Evolutionary conservation across 2,797 vertebrate genomes (phyloP).

Genomic region (Oreochromis mossambicus): DNA sequence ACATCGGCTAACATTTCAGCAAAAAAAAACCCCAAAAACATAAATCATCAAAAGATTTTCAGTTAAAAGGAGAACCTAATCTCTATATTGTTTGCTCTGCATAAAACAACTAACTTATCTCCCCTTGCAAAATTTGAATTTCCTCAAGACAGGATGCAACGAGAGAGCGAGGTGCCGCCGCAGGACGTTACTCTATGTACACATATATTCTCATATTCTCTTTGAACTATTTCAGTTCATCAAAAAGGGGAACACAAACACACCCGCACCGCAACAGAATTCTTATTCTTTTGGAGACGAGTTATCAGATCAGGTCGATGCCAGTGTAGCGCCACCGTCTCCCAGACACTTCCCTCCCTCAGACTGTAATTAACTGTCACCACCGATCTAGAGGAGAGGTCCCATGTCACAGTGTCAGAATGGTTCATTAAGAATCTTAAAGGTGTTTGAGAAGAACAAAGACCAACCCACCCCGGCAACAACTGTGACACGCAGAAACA

Average conservation of each 20-base stretch:
- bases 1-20: neutral
- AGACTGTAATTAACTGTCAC: constrained; percentile 73
- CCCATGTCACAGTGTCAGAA: constrained; percentile 47
- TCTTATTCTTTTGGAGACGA: constrained; percentile 1
- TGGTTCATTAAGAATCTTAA: constrained; percentile 72
- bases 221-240: constrained; percentile 12
- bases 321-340: neutral
- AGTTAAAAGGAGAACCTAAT: neutral
- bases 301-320: constrained; percentile 41
- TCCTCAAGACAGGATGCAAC: neutral
- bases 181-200: neutral
- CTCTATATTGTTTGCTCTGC: neutral
- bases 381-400: constrained; percentile 36
- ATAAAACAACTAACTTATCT: neutral
- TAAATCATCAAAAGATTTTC: neutral
- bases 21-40: neutral
- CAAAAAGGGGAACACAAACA: constrained; percentile 22
- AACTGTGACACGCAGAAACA: constrained; percentile 47
- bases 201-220: neutral
- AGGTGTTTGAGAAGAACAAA: constrained; percentile 71
- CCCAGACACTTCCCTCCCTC: constrained; percentile 33
- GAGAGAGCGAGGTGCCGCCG: neutral
- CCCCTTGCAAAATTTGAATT: neutral
- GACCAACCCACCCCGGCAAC: constrained; percentile 49
- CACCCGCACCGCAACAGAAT: neutral